Evolutionary conservation across 2,888 invertebrate genomes (phyloP).

Genomic region (Drosophila fungiperda): DNA sequence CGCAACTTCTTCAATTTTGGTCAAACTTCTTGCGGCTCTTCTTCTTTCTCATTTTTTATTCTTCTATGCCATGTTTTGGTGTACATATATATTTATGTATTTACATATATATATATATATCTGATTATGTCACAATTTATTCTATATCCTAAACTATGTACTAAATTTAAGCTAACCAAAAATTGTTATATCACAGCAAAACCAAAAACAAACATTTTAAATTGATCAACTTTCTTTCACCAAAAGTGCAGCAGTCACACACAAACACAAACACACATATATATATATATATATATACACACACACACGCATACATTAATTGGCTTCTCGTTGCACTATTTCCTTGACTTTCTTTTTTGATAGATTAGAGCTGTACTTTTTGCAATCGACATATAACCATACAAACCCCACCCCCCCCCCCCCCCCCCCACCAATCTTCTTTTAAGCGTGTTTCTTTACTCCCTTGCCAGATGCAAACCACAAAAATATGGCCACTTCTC

Average conservation of each 20-base stretch:
- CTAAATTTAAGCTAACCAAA: conserved; percentile 72
- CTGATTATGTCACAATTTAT: background rate
- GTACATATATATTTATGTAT: conserved; percentile 13
- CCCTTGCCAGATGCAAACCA: background rate
- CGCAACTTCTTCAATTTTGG: conserved; percentile 11
- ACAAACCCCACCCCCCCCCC: too few relatives aligned
- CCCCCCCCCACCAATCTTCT: background rate
- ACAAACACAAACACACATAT: conserved; percentile 3
- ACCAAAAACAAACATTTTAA: conserved; percentile 11
- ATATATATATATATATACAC: background rate
- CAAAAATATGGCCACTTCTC: background rate
- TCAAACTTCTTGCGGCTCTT: background rate
- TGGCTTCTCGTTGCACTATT: conserved; percentile 31
- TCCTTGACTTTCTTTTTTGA: conserved; percentile 12
- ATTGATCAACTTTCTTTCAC: conserved; percentile 15
- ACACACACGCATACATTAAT: conserved; percentile 15
- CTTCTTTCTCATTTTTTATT: background rate
- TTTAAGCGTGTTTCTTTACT: background rate
- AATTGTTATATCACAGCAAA: conserved; percentile 61
- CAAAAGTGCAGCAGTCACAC: conserved; percentile 9
- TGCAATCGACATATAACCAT: background rate
- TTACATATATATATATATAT: conserved; percentile 14
- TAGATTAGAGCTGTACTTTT: conserved; percentile 5
- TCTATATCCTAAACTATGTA: conserved; percentile 40
- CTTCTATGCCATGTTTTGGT: conserved; percentile 2